These are phyloP conservation scores for Hemicordylus capensis DNA, from an alignment of 2,113 vertebrate genomes.

Conservation along the genomic window DNA sequence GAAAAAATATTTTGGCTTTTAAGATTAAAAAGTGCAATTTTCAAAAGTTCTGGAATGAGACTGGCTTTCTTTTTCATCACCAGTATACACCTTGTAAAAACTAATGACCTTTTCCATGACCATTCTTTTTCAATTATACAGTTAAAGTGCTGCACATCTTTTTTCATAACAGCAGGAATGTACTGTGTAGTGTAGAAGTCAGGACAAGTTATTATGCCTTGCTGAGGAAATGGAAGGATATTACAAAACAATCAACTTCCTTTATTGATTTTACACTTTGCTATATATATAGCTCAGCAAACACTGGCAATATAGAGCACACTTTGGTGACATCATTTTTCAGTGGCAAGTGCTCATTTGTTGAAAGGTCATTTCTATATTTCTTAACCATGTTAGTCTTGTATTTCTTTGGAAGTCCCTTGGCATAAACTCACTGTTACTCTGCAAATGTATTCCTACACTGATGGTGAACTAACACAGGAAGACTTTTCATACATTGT, in stretches of 20 bases:
- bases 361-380: conserved; percentile 47
- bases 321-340: conserved; percentile 44
- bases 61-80: background rate
- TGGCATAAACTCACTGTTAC: conserved; percentile 2
- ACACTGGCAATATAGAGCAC: background rate
- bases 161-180: conserved; percentile 42
- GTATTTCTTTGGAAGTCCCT: background rate
- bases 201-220: conserved; percentile 56
- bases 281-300: conserved; percentile 11
- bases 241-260: conserved; percentile 62
- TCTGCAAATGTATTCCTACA: conserved; percentile 23
- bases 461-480: background rate
- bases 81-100: background rate
- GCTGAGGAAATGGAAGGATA: conserved; percentile 57
- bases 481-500: background rate
- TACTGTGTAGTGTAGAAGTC: conserved; percentile 25
- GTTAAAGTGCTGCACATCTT: conserved; percentile 25
- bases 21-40: background rate
- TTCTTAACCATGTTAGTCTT: conserved; percentile 23
- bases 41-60: background rate
- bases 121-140: background rate
- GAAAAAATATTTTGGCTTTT: background rate
- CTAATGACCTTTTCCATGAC: conserved; percentile 21
- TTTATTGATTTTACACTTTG: conserved; percentile 58
- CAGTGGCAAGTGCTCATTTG: conserved; percentile 27